Conservation (phyloP, 1,140 invertebrate genomes). For the Ostrea denselamellosa region DNA sequence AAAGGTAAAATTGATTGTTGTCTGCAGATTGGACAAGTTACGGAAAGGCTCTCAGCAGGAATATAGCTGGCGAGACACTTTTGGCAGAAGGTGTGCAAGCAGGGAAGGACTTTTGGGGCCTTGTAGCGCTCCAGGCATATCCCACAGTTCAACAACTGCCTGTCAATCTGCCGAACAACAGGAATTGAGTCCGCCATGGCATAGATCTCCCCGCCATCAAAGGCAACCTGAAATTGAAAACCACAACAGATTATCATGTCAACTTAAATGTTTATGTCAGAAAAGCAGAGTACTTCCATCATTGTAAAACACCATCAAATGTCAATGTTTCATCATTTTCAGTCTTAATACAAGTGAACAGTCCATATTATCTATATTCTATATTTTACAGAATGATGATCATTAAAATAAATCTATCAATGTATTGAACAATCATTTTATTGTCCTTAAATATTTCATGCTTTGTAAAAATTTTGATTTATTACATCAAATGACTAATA, state of each 20-base stretch:
- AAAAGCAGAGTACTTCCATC: neutral
- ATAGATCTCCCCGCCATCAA: conserved; percentile 46
- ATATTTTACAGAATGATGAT: neutral
- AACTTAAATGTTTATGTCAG: neutral
- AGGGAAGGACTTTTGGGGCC: conserved; percentile 91
- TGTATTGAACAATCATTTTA: neutral
- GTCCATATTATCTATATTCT: neutral
- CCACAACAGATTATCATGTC: conserved; percentile 23
- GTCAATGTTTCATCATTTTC: neutral
- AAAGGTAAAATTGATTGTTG: conserved; percentile 82
- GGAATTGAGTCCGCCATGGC: conserved; percentile 62
- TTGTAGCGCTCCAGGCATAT: conserved; percentile 85
- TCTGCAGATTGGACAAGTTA: conserved; percentile 82
- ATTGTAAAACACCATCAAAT: neutral
- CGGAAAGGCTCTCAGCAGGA: conserved; percentile 84
- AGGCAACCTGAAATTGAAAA: conserved; percentile 53
- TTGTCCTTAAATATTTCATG: neutral
- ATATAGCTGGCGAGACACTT: conserved; percentile 88
- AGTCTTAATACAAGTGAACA: neutral
- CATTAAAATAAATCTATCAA: neutral
- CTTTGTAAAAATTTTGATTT: conserved; percentile 19
- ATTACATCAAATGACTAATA: conserved; percentile 2
- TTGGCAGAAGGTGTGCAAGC: conserved; percentile 96
- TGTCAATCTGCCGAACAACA: conserved; percentile 69
- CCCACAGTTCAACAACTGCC: conserved; percentile 79